These are phyloP conservation scores for Pimephales promelas DNA, from an alignment of 2,113 vertebrate genomes.

Conservation along the genomic window DNA sequence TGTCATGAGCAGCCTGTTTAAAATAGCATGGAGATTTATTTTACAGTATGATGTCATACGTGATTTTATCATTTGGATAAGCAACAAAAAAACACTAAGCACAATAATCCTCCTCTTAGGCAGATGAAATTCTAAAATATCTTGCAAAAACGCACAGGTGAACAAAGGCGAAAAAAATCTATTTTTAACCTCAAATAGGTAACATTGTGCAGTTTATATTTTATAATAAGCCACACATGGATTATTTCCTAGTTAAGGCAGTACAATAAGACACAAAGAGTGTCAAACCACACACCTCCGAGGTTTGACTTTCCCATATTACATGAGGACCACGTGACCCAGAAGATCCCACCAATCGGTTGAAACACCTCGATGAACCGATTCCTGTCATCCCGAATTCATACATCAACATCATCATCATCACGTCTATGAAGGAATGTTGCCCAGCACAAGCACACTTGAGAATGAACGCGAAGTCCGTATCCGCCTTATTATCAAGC, in stretches of 20 bases:
- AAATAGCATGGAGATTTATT: not conserved
- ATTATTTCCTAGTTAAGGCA: not conserved
- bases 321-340: constrained; percentile 73
- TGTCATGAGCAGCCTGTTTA: constrained; percentile 13
- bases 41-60: not conserved
- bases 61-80: not conserved
- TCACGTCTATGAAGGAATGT: constrained; percentile 56
- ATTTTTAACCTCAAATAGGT: not conserved
- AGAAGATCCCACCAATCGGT: constrained; percentile 69
- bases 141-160: not conserved
- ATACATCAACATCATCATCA: constrained; percentile 46
- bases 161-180: not conserved
- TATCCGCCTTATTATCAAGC: not conserved
- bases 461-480: constrained; percentile 18
- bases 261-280: constrained; percentile 20
- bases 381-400: constrained; percentile 51
- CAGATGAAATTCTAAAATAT: not conserved
- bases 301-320: constrained; percentile 61
- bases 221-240: not conserved
- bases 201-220: not conserved
- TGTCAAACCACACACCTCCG: constrained; percentile 41
- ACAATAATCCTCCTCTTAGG: not conserved
- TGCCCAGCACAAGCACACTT: constrained; percentile 34
- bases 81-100: not conserved
- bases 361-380: constrained; percentile 62